Evolutionary conservation across 2,797 vertebrate species (phyloP).

Genomic region (Myripristis murdjan): DNA sequence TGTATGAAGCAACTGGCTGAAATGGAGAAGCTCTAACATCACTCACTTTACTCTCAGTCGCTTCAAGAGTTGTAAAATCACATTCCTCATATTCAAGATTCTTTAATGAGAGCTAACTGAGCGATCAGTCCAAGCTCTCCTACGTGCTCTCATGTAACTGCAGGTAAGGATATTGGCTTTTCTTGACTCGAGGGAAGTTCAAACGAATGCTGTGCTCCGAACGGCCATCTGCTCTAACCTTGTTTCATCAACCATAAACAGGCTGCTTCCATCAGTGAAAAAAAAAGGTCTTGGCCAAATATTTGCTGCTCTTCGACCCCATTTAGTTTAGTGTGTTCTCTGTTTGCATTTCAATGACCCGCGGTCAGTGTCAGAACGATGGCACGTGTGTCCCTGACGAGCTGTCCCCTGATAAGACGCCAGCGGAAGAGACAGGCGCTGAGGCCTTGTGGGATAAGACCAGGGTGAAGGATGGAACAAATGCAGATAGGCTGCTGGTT

Average conservation of each 20-base stretch:
- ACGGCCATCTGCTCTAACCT: constrained; percentile 79
- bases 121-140: constrained; percentile 19
- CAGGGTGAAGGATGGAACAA: constrained; percentile 84
- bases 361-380: constrained; percentile 80
- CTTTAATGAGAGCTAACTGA: constrained; percentile 71
- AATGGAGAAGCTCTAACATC: constrained; percentile 6
- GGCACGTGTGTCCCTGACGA: constrained; percentile 87
- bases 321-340: constrained; percentile 79
- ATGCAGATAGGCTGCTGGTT: constrained; percentile 77
- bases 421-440: constrained; percentile 58
- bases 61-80: constrained; percentile 34
- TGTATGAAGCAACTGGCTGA: constrained; percentile 8
- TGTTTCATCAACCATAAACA: constrained; percentile 80
- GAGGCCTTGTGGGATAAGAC: constrained; percentile 82
- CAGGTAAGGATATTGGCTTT: constrained; percentile 83
- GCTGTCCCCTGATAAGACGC: constrained; percentile 80
- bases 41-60: constrained; percentile 24
- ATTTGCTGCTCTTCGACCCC: constrained; percentile 86
- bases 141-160: constrained; percentile 34
- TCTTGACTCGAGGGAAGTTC: constrained; percentile 78
- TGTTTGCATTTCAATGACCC: constrained; percentile 86
- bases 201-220: constrained; percentile 49
- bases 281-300: constrained; percentile 82
- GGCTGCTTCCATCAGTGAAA: constrained; percentile 74
- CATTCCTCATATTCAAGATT: constrained; percentile 51